Conservation (phyloP, 2,888 invertebrate species). For the Dicyrtoma fusca region DNA sequence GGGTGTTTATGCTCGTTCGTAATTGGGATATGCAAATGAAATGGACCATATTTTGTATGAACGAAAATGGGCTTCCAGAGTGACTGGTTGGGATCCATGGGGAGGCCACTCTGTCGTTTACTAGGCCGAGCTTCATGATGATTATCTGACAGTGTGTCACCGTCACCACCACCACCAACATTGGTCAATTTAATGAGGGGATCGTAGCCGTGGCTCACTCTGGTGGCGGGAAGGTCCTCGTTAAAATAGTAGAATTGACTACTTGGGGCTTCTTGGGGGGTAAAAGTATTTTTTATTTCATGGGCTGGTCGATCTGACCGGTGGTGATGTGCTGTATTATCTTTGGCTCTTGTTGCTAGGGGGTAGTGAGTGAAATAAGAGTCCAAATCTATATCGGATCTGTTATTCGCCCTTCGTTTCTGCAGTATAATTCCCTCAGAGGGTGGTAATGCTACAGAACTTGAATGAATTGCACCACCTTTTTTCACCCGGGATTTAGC, state of each 20-base stretch:
- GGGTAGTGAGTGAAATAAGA: too few species aligned
- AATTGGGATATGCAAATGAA: conserved; percentile 8
- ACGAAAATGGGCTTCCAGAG: neutral
- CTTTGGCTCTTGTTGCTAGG: neutral
- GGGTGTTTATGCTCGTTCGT: neutral
- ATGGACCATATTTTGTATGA: neutral
- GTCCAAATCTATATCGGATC: too few species aligned
- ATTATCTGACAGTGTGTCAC: neutral
- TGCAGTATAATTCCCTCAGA: neutral
- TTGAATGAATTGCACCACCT: conserved; percentile 5
- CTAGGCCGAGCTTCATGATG: neutral
- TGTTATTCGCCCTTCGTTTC: too few species aligned
- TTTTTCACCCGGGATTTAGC: neutral
- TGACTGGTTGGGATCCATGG: neutral
- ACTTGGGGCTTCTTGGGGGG: neutral
- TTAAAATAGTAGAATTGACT: conserved; percentile 14
- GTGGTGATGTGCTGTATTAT: neutral
- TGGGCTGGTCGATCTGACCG: neutral
- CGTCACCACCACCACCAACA: neutral
- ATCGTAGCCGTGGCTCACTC: neutral
- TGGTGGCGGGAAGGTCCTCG: neutral
- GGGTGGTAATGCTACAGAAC: neutral
- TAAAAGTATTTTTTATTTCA: neutral
- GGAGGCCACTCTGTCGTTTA: neutral
- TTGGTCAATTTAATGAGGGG: neutral